Conservation (phyloP, 2,888 invertebrate genomes). For the Tenthredo mesomela region DNA sequence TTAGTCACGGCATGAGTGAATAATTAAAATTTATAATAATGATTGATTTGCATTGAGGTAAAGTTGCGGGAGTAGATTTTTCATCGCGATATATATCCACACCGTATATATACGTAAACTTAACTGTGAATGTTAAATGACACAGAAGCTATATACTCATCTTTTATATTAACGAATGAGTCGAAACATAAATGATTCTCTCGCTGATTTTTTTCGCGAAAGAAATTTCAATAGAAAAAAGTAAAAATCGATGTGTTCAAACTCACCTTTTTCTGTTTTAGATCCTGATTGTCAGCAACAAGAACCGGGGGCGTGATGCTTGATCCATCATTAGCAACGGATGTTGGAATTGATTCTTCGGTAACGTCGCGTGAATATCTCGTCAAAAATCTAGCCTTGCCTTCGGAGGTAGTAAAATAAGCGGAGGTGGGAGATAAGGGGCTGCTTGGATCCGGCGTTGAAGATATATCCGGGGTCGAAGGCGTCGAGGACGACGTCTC, state of each 20-base stretch:
- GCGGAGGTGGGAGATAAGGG: slow-evolving; percentile 82
- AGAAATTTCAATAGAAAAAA: background rate
- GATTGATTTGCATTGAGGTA: background rate
- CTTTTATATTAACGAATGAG: background rate
- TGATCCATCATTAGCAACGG: slow-evolving; percentile 64
- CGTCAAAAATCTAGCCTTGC: slow-evolving; percentile 83
- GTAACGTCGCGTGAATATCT: slow-evolving; percentile 81
- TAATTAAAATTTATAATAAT: background rate
- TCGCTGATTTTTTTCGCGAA: background rate
- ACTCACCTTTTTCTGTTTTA: slow-evolving; percentile 78
- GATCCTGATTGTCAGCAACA: slow-evolving; percentile 72
- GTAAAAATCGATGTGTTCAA: background rate
- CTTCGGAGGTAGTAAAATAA: slow-evolving; percentile 84
- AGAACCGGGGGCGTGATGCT: slow-evolving; percentile 57
- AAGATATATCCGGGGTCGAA: slow-evolving; percentile 67
- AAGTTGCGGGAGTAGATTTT: background rate
- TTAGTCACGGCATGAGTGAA: background rate
- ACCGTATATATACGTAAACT: background rate
- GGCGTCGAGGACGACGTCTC: slow-evolving; percentile 70
- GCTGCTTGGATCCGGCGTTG: slow-evolving; percentile 76
- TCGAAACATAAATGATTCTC: background rate
- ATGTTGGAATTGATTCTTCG: slow-evolving; percentile 65
- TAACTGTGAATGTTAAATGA: background rate
- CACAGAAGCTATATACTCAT: background rate
- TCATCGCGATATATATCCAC: background rate